Percentiles rank a stretch among this genome's conserved stretches.
Conservation (phyloP, 2,888 invertebrate species). For the Mesochorus sp. region DNA sequence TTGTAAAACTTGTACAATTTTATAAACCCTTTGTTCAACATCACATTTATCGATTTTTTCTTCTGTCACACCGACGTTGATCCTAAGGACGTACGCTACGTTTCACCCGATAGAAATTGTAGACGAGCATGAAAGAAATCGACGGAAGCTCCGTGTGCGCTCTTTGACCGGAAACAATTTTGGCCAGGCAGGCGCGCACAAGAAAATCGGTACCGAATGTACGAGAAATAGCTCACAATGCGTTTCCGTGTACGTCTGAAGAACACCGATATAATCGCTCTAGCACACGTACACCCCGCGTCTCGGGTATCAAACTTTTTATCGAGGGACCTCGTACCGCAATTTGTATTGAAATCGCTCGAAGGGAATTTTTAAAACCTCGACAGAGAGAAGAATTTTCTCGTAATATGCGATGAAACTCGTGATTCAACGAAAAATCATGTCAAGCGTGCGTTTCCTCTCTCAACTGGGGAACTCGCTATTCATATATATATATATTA, state of each 20-base stretch:
- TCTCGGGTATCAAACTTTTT: background rate
- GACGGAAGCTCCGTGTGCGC: background rate
- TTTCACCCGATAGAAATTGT: background rate
- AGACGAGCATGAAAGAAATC: background rate
- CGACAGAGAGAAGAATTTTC: background rate
- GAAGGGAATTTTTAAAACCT: background rate
- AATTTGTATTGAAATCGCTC: conserved; percentile 6
- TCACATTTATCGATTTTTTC: too few relatives aligned
- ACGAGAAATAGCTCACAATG: conserved; percentile 5
- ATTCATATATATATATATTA: too few relatives aligned
- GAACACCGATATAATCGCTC: conserved; percentile 30
- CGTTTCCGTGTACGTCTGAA: conserved; percentile 30
- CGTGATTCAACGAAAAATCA: conserved; percentile 14
- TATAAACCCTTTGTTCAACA: too few relatives aligned
- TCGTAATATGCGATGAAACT: conserved; percentile 8
- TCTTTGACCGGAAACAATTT: conserved; percentile 15
- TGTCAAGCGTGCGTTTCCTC: background rate
- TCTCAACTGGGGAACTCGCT: too few relatives aligned
- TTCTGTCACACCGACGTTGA: background rate
- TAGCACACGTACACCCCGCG: background rate
- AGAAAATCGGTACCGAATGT: background rate
- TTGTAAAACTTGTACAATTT: too few relatives aligned
- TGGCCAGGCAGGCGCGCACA: background rate
- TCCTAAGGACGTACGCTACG: background rate
- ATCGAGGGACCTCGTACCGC: background rate